These are phyloP conservation scores for Lepus timidus DNA, from an alignment of 2,113 vertebrate species.

Conservation along the genomic window DNA sequence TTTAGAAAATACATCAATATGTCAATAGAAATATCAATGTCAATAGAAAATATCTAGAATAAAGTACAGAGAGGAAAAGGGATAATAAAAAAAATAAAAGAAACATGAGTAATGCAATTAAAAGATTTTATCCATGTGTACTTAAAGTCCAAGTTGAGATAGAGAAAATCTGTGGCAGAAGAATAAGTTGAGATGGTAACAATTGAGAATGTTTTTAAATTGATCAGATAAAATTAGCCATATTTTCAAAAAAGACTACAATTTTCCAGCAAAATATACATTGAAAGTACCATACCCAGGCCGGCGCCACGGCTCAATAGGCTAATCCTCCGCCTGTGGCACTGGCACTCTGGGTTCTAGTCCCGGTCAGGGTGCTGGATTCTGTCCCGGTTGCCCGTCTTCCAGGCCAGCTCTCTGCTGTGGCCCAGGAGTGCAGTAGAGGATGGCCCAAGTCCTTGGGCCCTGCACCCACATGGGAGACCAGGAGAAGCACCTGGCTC, in stretches of 20 bases:
- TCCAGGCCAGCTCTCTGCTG: too few relatives aligned
- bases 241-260: background rate
- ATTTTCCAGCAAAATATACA: conserved; percentile 2
- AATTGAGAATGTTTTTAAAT: conserved; percentile 6
- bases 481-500: too few relatives aligned
- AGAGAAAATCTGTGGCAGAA: background rate
- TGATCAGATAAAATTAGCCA: background rate
- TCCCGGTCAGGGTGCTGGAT: too few relatives aligned
- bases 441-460: too few relatives aligned
- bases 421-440: too few relatives aligned
- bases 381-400: too few relatives aligned
- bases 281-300: background rate
- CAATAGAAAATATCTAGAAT: background rate
- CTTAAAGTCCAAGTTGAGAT: background rate
- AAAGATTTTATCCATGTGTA: background rate
- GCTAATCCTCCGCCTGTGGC: too few relatives aligned
- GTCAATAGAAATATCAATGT: conserved; percentile 1
- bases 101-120: background rate
- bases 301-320: too few relatives aligned
- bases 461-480: too few relatives aligned
- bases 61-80: background rate
- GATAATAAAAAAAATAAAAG: background rate
- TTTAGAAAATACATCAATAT: background rate
- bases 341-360: too few relatives aligned
- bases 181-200: conserved; percentile 1